These are phyloP conservation scores for Porites divaricata DNA, from an alignment of 92 coral and sea anemone genomes.

Conservation along the genomic window DNA sequence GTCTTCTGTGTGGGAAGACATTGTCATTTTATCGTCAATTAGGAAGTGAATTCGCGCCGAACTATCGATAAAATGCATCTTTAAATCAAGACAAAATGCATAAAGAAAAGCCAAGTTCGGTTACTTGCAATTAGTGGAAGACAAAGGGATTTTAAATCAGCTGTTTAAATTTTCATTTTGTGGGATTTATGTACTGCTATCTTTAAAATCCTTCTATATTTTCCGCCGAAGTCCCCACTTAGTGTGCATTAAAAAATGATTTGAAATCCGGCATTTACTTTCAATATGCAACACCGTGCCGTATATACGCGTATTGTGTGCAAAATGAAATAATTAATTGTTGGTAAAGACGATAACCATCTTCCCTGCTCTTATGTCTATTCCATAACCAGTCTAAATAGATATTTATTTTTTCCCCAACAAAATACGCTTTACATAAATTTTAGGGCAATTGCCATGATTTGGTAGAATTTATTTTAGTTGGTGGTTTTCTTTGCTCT, in stretches of 20 bases:
- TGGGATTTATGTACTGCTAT: neutral
- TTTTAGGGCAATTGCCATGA: too few species aligned
- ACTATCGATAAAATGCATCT: slow-evolving; percentile 28
- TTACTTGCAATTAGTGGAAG: neutral
- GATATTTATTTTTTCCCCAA: too few species aligned
- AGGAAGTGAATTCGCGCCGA: slow-evolving; percentile 20
- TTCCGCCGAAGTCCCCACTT: neutral
- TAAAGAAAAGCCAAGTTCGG: slow-evolving; percentile 14
- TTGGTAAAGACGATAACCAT: too few species aligned
- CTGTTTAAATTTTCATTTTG: neutral
- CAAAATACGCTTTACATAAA: too few species aligned
- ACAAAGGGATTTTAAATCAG: neutral
- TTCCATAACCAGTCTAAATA: too few species aligned
- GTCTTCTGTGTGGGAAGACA: slow-evolving; percentile 6
- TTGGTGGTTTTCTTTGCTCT: neutral
- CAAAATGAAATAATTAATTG: too few species aligned
- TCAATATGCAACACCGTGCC: neutral
- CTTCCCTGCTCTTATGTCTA: too few species aligned
- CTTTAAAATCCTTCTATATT: neutral
- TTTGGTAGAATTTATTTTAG: neutral
- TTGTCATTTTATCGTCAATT: neutral
- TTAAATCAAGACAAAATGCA: neutral
- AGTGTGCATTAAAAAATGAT: neutral
- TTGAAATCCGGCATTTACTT: neutral
- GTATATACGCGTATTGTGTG: neutral